Base-by-base conservation (phyloP, 64 coral and sea anemone species). In the Exaiptasia diaphana region DNA sequence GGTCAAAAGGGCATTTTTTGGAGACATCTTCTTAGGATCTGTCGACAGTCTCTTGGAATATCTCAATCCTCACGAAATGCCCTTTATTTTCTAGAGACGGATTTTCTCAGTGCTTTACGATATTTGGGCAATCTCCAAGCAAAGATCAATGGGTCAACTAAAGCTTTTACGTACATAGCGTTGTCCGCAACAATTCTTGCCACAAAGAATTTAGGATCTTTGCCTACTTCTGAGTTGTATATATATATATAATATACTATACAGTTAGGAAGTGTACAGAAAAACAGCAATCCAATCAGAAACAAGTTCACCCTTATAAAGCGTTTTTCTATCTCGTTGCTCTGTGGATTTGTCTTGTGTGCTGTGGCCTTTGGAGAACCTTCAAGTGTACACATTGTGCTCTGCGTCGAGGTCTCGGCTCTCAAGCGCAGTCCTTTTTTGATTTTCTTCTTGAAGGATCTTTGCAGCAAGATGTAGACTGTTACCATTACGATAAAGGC, bases 121-220 rank as follows among this genome's bases (percentile, higher is more conserved):
- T 93, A 93, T 29, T 93, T 93, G 0, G 90, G 90, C 48, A 93
- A 32, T 33, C 90, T 53, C 90, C 90, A 88, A 10, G 90, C 90
- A 37, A 82, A 88, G 8, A 93, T 44, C 64, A 93, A 76, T 1
- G 90, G 84, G 38, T 93, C 90, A 10, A 93, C 30, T 14, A 93
- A 32, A 31, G 83, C 87, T 71, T 93, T 93, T 42, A 93, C 10
- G 23, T 76, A 93, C 4, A 93, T 36, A 1, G 86, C 64, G 29
- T 74, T 82, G 7, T 93, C 85, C 1, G 57, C 44, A 24, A 83
- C 41, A 11, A 88, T 31, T 11, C 70, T 64, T 40, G 64, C 71
- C 11, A 76, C 43, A 50, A 46, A 33, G 15, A 82, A 48, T 5
- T 73, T 56, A 0, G 71, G 71, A 1, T 73, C 38, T 45, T 14